Evolutionary conservation across 1,140 invertebrate species (phyloP).

Genomic region (Octopus sinensis): DNA sequence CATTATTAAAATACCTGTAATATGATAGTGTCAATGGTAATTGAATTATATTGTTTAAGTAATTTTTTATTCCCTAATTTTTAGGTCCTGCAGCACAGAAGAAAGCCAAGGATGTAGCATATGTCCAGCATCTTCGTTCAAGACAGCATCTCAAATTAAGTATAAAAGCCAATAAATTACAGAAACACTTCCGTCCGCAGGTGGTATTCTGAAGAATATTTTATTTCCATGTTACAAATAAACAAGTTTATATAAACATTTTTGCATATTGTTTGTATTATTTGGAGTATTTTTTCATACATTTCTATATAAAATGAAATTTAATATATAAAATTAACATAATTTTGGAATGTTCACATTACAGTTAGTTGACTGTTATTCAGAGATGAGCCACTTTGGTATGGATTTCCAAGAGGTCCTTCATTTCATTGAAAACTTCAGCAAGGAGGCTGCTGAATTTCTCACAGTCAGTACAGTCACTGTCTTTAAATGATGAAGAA

Average conservation of each 20-base stretch:
- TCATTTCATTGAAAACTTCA: conserved; percentile 39
- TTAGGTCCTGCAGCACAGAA: conserved; percentile 58
- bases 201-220: conserved; percentile 27
- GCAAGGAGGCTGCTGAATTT: conserved; percentile 36
- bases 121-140: conserved; percentile 76
- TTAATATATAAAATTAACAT: not conserved
- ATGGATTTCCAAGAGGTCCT: conserved; percentile 23
- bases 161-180: conserved; percentile 79
- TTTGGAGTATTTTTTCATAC: not conserved
- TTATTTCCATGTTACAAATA: too few relatives aligned
- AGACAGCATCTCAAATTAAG: conserved; percentile 75
- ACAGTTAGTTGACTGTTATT: not conserved
- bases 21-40: not conserved
- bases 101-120: conserved; percentile 79
- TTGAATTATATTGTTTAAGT: not conserved
- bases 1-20: not conserved
- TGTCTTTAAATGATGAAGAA: conserved; percentile 48
- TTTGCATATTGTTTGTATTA: not conserved
- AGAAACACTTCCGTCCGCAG: conserved; percentile 37
- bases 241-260: not conserved
- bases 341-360: not conserved
- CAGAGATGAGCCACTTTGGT: not conserved
- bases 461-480: conserved; percentile 46
- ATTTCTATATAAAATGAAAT: not conserved
- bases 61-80: conserved; percentile 34